A percentile compares a stretch with the other conserved stretches of the same genome.
Conservation (phyloP, 2,888 invertebrate genomes). For the Cosmia pyralina region DNA sequence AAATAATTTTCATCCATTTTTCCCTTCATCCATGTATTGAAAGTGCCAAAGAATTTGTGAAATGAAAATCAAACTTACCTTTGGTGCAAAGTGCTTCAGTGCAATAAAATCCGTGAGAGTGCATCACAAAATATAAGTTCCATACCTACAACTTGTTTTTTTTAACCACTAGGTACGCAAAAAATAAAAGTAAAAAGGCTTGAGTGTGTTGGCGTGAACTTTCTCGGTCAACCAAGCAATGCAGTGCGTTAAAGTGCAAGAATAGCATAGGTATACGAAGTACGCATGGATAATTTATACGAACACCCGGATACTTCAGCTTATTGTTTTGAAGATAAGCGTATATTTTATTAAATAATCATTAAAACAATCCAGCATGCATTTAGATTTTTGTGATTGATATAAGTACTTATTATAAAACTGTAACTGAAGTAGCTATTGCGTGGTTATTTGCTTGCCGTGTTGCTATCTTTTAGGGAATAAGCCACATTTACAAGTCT, state of each 20-base stretch:
- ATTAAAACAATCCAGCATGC: neutral
- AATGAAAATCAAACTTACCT: constrained; percentile 46
- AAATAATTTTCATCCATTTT: neutral
- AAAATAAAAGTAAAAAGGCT: constrained; percentile 10
- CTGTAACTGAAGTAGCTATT: neutral
- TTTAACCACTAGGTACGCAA: neutral
- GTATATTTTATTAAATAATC: neutral
- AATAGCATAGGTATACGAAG: neutral
- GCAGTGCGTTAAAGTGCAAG: constrained; percentile 26
- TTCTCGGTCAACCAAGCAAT: constrained; percentile 17
- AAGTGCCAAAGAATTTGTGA: constrained; percentile 8
- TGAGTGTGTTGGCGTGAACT: constrained; percentile 19
- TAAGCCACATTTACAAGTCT: neutral
- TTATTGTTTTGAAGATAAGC: neutral
- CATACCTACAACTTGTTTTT: too few relatives aligned
- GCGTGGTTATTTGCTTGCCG: too few relatives aligned
- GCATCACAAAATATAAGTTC: constrained; percentile 17
- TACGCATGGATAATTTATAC: neutral
- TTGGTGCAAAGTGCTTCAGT: constrained; percentile 36
- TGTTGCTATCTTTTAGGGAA: neutral
- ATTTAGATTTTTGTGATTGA: neutral
- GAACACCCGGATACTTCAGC: neutral
- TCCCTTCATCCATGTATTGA: too few relatives aligned
- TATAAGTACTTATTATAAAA: neutral
- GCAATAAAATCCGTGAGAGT: constrained; percentile 30